Percentiles rank a stretch among this genome's conserved stretches.
These are phyloP conservation scores for Bagarius yarrelli DNA, from an alignment of 2,113 vertebrate genomes.

Conservation along the genomic window DNA sequence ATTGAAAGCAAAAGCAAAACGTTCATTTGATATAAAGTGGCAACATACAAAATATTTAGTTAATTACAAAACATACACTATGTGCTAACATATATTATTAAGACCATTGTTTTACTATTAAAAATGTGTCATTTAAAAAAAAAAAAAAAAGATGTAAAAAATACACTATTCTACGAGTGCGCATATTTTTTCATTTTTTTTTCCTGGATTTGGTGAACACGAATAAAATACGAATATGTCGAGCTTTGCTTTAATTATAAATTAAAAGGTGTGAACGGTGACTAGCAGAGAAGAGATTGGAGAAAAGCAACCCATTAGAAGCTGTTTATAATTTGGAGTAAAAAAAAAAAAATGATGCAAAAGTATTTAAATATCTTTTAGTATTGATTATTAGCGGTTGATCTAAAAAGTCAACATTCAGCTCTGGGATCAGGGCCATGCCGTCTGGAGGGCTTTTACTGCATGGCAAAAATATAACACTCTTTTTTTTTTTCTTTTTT, in stretches of 20 bases:
- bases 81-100: conserved; percentile 88
- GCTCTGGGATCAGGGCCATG: conserved; percentile 72
- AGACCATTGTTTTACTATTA: conserved; percentile 84
- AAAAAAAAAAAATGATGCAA: conserved; percentile 6
- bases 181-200: conserved; percentile 74
- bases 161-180: conserved; percentile 82
- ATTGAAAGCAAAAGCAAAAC: conserved; percentile 68
- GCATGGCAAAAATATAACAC: conserved; percentile 82
- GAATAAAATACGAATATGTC: conserved; percentile 73
- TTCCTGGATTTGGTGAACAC: conserved; percentile 68
- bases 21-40: conserved; percentile 78
- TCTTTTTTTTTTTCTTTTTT: background rate
- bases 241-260: conserved; percentile 77
- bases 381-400: background rate
- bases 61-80: conserved; percentile 79
- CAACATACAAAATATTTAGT: conserved; percentile 84
- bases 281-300: conserved; percentile 55
- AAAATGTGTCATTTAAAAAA: conserved; percentile 73
- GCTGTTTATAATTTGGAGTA: conserved; percentile 23
- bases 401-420: conserved; percentile 74
- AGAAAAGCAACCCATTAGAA: conserved; percentile 5
- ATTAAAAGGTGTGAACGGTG: conserved; percentile 66
- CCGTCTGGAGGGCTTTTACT: conserved; percentile 74
- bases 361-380: conserved; percentile 32
- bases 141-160: conserved; percentile 60